phyloP scores from a whole-genome alignment of 2,888 invertebrate genomes.

The Rhogogaster chlorosoma region DNA sequence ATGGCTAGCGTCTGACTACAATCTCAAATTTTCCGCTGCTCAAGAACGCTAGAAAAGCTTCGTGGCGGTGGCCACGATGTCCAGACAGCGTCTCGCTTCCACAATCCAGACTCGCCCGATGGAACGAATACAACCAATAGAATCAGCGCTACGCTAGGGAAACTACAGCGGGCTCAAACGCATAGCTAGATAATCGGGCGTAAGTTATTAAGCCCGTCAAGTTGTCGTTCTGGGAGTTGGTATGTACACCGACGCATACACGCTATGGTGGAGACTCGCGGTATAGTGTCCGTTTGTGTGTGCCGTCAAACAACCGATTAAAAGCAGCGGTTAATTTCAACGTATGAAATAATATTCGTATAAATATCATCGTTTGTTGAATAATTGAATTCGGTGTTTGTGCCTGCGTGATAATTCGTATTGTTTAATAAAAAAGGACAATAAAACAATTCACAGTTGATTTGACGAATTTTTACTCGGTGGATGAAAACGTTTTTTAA shows the following conservation, averaged over 20 bases:
- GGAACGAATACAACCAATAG: no score
- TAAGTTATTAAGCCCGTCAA: background rate
- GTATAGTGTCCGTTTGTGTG: slow-evolving; percentile 64
- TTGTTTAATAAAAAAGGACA: background rate
- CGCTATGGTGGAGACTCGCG: slow-evolving; percentile 66
- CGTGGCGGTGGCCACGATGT: background rate
- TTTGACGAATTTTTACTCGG: background rate
- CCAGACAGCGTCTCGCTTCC: background rate
- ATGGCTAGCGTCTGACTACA: no score
- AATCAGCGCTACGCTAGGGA: background rate
- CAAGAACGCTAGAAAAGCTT: background rate
- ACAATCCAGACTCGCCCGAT: no score
- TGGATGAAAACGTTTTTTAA: background rate
- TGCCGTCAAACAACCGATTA: slow-evolving; percentile 64
- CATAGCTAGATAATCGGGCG: background rate
- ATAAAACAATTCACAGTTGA: slow-evolving; percentile 1
- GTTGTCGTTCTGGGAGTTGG: slow-evolving; percentile 17
- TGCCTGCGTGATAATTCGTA: background rate
- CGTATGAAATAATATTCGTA: background rate
- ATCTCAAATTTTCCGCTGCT: no score
- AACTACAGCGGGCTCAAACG: background rate
- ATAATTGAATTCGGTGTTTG: background rate
- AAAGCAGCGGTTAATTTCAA: slow-evolving; percentile 51
- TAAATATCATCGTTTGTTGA: background rate
- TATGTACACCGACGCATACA: slow-evolving; percentile 61